Conservation (phyloP, 2,797 vertebrate genomes). For the Neoniphon sammara region DNA sequence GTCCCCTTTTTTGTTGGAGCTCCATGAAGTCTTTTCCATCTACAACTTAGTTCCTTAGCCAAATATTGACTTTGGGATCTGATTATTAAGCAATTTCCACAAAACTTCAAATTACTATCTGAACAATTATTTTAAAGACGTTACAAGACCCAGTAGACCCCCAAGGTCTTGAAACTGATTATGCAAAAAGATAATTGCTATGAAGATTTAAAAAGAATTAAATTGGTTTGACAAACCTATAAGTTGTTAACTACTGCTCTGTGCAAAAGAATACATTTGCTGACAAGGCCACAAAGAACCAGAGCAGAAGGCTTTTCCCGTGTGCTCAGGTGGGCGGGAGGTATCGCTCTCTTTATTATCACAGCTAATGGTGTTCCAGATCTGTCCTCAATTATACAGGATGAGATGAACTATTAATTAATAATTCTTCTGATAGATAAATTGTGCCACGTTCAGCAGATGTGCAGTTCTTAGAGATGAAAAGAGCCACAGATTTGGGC, state of each 20-base stretch:
- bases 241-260: constrained; percentile 85
- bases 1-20: constrained; percentile 54
- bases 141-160: constrained; percentile 82
- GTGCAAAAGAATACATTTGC: constrained; percentile 85
- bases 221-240: constrained; percentile 87
- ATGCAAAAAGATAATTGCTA: constrained; percentile 86
- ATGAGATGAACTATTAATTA: constrained; percentile 85
- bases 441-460: constrained; percentile 84
- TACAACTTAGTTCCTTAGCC: constrained; percentile 79
- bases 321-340: constrained; percentile 83
- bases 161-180: constrained; percentile 86
- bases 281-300: constrained; percentile 82
- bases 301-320: constrained; percentile 68
- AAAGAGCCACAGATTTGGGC: constrained; percentile 61
- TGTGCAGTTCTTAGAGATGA: constrained; percentile 72
- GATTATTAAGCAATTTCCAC: constrained; percentile 87
- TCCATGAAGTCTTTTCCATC: constrained; percentile 78
- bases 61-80: constrained; percentile 86
- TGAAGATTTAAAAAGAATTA: constrained; percentile 86
- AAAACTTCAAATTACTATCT: constrained; percentile 84
- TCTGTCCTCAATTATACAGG: constrained; percentile 84
- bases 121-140: constrained; percentile 86
- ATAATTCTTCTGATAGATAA: constrained; percentile 84
- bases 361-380: constrained; percentile 83
- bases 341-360: constrained; percentile 83